Conservation (phyloP, 2,888 invertebrate species). For the Aleiodes alternator region DNA sequence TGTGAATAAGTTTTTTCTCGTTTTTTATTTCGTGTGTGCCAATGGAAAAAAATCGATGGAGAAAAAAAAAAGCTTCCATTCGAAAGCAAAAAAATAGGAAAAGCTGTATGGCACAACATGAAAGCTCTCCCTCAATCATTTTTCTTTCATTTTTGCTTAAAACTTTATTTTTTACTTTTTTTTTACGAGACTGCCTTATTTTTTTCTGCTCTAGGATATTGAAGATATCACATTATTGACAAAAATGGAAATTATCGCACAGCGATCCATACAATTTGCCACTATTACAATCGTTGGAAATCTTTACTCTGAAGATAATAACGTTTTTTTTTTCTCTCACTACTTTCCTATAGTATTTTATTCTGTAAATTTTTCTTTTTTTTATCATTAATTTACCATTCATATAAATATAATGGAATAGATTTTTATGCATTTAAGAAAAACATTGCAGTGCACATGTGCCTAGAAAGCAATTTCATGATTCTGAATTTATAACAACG, state of each 20-base stretch:
- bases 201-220: background rate
- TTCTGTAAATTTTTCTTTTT: slow-evolving; percentile 1
- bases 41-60: background rate
- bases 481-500: background rate
- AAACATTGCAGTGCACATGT: slow-evolving; percentile 29
- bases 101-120: slow-evolving; percentile 1
- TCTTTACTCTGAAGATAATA: background rate
- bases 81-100: background rate
- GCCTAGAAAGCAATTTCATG: slow-evolving; percentile 33
- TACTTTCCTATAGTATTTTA: background rate
- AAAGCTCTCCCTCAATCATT: background rate
- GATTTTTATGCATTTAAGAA: background rate
- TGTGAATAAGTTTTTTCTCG: background rate
- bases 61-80: too few species aligned
- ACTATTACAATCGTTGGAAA: slow-evolving; percentile 15
- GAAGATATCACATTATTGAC: background rate
- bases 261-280: slow-evolving; percentile 10
- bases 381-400: background rate
- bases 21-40: background rate
- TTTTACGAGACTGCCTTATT: background rate
- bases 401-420: slow-evolving; percentile 23
- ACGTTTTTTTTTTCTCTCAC: background rate
- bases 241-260: slow-evolving; percentile 11
- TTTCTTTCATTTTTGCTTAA: background rate
- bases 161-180: background rate